Evolutionary conservation across 2,797 vertebrate genomes (phyloP).

Genomic region (Coilia nasus): DNA sequence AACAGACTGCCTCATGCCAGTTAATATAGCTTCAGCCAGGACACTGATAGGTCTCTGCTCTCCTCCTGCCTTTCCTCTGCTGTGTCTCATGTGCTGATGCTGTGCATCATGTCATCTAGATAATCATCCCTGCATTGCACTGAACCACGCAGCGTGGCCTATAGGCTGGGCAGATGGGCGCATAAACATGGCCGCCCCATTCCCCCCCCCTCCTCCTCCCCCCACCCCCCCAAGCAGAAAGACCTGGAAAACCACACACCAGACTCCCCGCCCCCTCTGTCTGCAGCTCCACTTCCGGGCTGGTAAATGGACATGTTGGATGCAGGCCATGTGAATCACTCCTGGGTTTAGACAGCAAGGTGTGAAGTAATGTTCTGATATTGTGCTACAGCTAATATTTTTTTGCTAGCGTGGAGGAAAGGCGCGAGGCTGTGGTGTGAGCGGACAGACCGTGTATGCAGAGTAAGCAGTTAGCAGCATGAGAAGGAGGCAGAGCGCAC

Average conservation of each 20-base stretch:
- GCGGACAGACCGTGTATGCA: not conserved
- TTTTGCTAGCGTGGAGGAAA: not conserved
- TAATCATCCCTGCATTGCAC: constrained; percentile 1
- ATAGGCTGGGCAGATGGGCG: not conserved
- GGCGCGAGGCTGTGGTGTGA: not conserved
- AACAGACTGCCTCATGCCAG: not conserved
- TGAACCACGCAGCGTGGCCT: not conserved
- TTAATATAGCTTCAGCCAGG: not conserved
- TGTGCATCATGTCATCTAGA: not conserved
- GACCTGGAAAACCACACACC: no score
- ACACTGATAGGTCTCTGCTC: not conserved
- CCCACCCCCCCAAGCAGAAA: no score
- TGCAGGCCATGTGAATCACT: not conserved
- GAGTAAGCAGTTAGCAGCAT: not conserved
- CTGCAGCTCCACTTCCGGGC: not conserved
- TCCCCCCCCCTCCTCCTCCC: no score
- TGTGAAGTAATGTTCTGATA: not conserved
- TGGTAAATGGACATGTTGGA: constrained; percentile 1
- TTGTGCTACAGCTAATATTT: not conserved
- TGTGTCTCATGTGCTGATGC: not conserved
- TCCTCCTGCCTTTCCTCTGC: not conserved
- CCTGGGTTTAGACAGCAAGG: not conserved
- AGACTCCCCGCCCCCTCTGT: not conserved
- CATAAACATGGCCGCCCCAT: not conserved
- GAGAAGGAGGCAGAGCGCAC: not conserved